Percentiles rank a stretch among this genome's conserved stretches.
Conservation (phyloP, 2,113 vertebrate species). For the Embiotoca jacksoni region DNA sequence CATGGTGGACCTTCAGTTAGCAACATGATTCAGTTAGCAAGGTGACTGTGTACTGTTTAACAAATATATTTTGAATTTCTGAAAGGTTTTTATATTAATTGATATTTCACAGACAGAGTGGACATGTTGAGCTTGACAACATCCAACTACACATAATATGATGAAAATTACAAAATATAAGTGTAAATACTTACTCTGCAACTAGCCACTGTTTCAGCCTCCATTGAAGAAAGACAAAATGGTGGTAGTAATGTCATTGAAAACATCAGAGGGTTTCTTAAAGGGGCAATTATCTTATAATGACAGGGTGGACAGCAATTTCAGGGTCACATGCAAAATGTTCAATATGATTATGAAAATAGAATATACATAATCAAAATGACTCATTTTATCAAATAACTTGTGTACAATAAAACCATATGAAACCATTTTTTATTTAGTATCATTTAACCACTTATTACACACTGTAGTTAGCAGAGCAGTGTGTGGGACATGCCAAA, state of each 20-base stretch:
- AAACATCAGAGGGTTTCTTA: background rate
- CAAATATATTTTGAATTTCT: background rate
- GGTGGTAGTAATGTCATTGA: background rate
- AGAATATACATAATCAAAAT: background rate
- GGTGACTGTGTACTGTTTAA: background rate
- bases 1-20: background rate
- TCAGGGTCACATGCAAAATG: background rate
- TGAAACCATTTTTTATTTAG: background rate
- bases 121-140: too few relatives aligned
- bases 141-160: background rate
- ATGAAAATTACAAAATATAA: background rate
- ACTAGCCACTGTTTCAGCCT: background rate
- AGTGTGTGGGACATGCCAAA: too few relatives aligned
- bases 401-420: background rate
- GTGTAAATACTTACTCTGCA: too few relatives aligned
- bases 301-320: background rate
- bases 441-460: too few relatives aligned
- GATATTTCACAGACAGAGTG: too few relatives aligned
- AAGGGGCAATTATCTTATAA: background rate
- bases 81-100: too few relatives aligned
- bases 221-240: conserved; percentile 6
- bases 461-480: too few relatives aligned
- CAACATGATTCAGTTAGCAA: background rate
- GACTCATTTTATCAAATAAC: background rate
- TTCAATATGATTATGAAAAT: background rate